Evolutionary conservation across 2,888 invertebrate genomes (phyloP), one percentile per base, ranked within the genome.

Genomic region (Acleris emargana): DNA sequence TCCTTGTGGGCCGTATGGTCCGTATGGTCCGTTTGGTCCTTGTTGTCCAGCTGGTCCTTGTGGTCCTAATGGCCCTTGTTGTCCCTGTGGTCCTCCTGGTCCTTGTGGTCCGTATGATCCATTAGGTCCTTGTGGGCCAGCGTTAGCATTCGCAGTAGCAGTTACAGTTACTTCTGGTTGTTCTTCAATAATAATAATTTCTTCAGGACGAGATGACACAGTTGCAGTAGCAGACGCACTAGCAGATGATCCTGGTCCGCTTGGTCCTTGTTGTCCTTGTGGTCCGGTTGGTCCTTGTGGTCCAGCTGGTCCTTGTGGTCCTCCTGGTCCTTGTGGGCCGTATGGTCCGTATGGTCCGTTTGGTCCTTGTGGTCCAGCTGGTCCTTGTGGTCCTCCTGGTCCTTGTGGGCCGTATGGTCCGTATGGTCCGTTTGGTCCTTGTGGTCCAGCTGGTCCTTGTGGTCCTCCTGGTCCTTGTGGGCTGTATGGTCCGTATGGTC

Each of bases 211-310:
- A 20, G 38, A 54, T 20, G 54, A 54, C 6, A 54, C 54, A 47
- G 43, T 13, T 49, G 61, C 67, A 25, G 71, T 54, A 7, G 64
- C 59, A 13, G 68, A n/a, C n/a, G n/a, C n/a, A n/a, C 59, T 54
- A 17, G 70, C 60, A 13, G 68, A 51, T 13, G 67, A 50, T 22
- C 58, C 68, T 32, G 67, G n/a, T 64, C 64, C 69, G 1, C 17
- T 3, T 52, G 52, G 18, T 32, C 45, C 38, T 54, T 38, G 53
- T 54, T 18, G 28, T 28, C 28, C 43, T 22, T 22, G n/a, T 55
- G 55, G 43, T 38, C 55, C 55, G 0, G 45, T 3, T 47, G 47
- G 57, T n/a, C n/a, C n/a, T n/a, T n/a, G n/a, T 25, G 43, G 55
- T 55, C 43, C 43, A 6, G 25, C 45, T 28, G 28, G n/a, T 25